phyloP scores from a whole-genome alignment of 2,113 vertebrate genomes.

The Grallaria varia region DNA sequence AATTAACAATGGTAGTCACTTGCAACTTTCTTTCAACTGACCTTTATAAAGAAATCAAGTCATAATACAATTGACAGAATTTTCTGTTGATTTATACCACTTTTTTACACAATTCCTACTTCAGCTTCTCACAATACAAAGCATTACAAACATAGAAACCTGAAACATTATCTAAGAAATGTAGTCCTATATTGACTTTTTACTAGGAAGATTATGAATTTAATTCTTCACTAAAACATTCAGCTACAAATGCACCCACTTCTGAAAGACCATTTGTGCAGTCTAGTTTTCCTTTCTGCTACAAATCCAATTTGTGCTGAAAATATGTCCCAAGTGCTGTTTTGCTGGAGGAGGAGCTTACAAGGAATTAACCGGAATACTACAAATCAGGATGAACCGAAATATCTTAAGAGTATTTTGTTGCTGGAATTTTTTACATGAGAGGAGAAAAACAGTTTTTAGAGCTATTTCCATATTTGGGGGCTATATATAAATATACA shows the following conservation, averaged over 20 bases:
- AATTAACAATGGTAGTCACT: not conserved
- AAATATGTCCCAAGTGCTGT: not conserved
- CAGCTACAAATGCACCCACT: not conserved
- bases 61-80: not conserved
- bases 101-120: not conserved
- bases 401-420: not conserved
- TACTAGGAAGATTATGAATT: not conserved
- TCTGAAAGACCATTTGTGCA: not conserved
- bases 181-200: not conserved
- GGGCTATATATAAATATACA: not conserved
- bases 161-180: not conserved
- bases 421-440: not conserved
- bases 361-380: not conserved
- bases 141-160: not conserved
- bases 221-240: not conserved
- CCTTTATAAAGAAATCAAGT: not conserved
- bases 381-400: not conserved
- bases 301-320: not conserved
- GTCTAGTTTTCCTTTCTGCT: not conserved
- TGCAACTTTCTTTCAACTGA: not conserved
- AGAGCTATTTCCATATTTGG: not conserved
- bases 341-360: not conserved
- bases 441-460: not conserved
- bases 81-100: not conserved
- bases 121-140: not conserved